Evolutionary conservation across 2,797 vertebrate genomes (phyloP).

Genomic region (Oreochromis grahami): DNA sequence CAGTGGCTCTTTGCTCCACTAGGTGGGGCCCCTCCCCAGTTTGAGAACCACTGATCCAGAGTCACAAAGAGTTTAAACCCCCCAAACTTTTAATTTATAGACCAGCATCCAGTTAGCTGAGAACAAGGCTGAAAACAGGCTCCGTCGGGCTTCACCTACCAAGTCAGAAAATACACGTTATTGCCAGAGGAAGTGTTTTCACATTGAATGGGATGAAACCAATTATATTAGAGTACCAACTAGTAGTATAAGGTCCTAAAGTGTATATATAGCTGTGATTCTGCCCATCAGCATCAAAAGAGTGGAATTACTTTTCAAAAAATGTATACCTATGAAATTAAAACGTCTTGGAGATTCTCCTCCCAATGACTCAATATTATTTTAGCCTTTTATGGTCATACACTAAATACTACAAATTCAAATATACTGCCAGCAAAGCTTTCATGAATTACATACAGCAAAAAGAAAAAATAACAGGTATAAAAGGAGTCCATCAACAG

Average conservation of each 20-base stretch:
- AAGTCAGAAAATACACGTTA: background rate
- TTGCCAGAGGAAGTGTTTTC: slow-evolving; percentile 18
- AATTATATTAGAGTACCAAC: background rate
- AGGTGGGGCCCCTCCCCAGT: background rate
- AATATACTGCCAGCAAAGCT: slow-evolving; percentile 10
- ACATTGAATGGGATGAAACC: slow-evolving; percentile 43
- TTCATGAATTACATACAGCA: background rate
- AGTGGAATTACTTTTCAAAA: background rate
- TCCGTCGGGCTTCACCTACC: background rate
- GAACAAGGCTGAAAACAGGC: background rate
- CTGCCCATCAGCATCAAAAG: background rate
- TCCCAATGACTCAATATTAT: background rate
- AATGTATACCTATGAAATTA: background rate
- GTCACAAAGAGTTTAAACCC: background rate
- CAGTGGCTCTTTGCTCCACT: background rate
- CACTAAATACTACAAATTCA: background rate
- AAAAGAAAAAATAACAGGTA: background rate
- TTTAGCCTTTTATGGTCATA: background rate
- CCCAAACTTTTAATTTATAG: background rate
- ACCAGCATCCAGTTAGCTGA: background rate
- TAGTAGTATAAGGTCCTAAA: background rate
- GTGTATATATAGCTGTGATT: background rate
- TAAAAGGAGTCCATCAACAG: slow-evolving; percentile 10
- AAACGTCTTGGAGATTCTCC: background rate
- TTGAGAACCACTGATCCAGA: background rate